These are phyloP conservation scores for Lissonota sp. DNA, from an alignment of 2,888 invertebrate genomes.

Conservation along the genomic window DNA sequence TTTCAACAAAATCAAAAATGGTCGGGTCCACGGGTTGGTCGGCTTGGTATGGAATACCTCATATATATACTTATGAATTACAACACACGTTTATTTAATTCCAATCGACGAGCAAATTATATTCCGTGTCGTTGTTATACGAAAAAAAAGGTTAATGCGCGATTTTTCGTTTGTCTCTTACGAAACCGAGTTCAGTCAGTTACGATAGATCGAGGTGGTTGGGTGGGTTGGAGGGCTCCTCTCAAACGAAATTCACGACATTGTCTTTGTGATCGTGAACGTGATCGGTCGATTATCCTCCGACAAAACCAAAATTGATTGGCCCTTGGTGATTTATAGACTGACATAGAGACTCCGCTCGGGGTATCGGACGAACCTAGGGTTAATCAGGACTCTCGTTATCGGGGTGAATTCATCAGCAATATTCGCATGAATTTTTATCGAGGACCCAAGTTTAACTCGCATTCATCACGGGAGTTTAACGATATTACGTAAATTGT, in stretches of 20 bases:
- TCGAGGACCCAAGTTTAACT: neutral
- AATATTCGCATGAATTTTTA: neutral
- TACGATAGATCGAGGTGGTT: constrained; percentile 70
- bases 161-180: constrained; percentile 50
- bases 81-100: constrained; percentile 39
- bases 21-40: too few species aligned
- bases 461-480: constrained; percentile 5
- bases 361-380: neutral
- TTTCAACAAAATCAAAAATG: too few species aligned
- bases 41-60: too few species aligned
- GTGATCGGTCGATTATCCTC: neutral
- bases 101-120: constrained; percentile 21
- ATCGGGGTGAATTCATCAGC: neutral
- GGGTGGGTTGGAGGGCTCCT: constrained; percentile 72
- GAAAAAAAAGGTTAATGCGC: constrained; percentile 68
- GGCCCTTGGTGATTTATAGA: neutral
- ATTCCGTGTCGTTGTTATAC: constrained; percentile 38
- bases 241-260: neutral
- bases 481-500: neutral
- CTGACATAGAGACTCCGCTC: neutral
- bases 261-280: constrained; percentile 2
- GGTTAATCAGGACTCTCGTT: neutral
- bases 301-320: neutral
- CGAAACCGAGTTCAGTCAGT: constrained; percentile 71
- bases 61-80: constrained; percentile 38